Evolutionary conservation across 2,113 vertebrate species (phyloP).

Genomic region (Gavia stellata): DNA sequence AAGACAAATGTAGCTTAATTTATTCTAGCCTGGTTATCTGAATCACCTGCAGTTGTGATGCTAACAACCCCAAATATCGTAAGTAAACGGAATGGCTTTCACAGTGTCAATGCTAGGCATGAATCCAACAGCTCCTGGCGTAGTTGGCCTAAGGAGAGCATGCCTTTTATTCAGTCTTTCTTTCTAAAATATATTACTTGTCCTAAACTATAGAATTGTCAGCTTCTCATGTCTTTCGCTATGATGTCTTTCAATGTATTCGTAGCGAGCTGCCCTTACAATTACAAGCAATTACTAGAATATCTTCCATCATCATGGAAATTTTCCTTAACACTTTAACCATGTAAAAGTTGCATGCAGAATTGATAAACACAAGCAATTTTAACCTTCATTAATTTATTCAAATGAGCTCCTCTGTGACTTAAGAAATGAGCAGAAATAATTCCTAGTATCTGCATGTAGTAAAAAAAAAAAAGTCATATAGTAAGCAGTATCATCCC

Average conservation of each 20-base stretch:
- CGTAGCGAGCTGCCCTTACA: background rate
- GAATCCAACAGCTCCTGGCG: background rate
- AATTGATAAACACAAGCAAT: background rate
- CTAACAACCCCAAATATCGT: background rate
- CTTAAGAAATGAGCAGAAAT: background rate
- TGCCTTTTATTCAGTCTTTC: background rate
- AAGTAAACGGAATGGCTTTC: background rate
- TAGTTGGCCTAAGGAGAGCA: background rate
- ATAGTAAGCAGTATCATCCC: background rate
- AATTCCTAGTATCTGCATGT: background rate
- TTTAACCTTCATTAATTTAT: background rate
- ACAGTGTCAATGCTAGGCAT: background rate
- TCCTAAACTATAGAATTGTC: background rate
- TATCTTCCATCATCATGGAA: background rate
- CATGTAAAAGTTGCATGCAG: background rate
- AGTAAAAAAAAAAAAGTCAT: background rate
- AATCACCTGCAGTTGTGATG: background rate
- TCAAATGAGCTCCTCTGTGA: background rate
- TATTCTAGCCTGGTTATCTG: background rate
- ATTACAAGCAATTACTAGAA: background rate
- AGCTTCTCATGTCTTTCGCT: background rate
- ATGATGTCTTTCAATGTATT: background rate
- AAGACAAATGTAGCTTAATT: background rate
- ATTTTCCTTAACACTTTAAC: background rate
- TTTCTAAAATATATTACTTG: background rate